Evolutionary conservation across 2,113 vertebrate genomes (phyloP), one percentile per base, ranked within the genome.

Genomic region (Lagopus leucura): DNA sequence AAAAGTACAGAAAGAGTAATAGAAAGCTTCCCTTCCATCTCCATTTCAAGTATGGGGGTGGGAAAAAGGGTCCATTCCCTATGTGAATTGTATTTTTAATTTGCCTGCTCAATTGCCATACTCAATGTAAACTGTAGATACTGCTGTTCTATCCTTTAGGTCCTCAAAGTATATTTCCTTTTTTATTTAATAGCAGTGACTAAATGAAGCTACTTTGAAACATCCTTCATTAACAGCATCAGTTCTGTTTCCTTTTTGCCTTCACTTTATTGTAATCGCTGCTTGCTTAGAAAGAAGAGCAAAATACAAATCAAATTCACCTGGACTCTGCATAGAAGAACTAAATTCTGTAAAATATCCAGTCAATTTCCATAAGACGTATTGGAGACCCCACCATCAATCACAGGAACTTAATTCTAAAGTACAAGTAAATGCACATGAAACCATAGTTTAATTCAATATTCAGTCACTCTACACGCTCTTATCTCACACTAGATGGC

Each of bases 1-100:
- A 89, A 93, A 93, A 50, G 47, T 85, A 67, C 21, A 76, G 77
- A 73, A 50, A 77, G 65, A 38, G 38, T 45, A 88, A 94, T 45
- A 88, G 75, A 91, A 85, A 88, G 4, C 32, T 88, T 88, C 18
- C 50, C 60, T 86, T 93, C 50, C 21, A n/a, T 64, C 55, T 79
- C 24, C 55, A 50, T 28, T 54, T 90, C 50, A 93, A 73, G 38
- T 47, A 52, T 17, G 50, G 16, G 16, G 27, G 45, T 77, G 40
- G 27, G 42, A 57, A 93, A 88, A 90, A 45, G 0, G 67, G 73
- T 72, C 54, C 73, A 10, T 70, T 86, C 47, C 45, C 52, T 84
- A 20, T 13, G 60, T 58, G 43, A 57, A 43, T 5, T 24, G 16
- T 10, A 73, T 43, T 73, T 4, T 8, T 67, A 71, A 52, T 86